These are phyloP conservation scores for Neuroterus valhalla DNA, from an alignment of 1,140 invertebrate species.

Conservation along the genomic window DNA sequence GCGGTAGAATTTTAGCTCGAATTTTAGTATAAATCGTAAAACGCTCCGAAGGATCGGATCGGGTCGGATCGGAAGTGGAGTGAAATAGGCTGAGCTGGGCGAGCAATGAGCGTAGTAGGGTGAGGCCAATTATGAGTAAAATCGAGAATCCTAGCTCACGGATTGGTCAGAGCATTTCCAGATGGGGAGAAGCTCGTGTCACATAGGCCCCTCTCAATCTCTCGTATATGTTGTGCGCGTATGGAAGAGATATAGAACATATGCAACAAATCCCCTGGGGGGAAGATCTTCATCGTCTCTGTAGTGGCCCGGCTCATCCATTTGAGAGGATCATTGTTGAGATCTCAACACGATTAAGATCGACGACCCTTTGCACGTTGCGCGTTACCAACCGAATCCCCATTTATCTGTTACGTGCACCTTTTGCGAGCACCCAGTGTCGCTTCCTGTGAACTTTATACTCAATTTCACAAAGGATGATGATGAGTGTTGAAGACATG, in stretches of 20 bases:
- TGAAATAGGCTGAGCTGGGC: not conserved
- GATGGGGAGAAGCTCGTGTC: slow-evolving; percentile 53
- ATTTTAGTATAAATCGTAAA: too few species aligned
- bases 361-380: slow-evolving; percentile 38
- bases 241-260: too few species aligned
- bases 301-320: slow-evolving; percentile 67
- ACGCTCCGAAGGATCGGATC: too few species aligned
- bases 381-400: slow-evolving; percentile 33
- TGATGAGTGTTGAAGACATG: not conserved
- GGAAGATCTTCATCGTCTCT: slow-evolving; percentile 58
- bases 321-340: slow-evolving; percentile 69
- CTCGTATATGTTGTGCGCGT: slow-evolving; percentile 25
- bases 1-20: too few species aligned
- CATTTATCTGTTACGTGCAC: slow-evolving; percentile 18
- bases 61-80: too few species aligned
- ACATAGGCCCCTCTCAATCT: slow-evolving; percentile 48
- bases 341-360: slow-evolving; percentile 66
- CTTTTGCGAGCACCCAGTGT: slow-evolving; percentile 18
- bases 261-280: slow-evolving; percentile 62
- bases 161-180: slow-evolving; percentile 48
- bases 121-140: not conserved
- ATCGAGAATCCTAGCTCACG: not conserved
- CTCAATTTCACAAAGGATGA: slow-evolving; percentile 21
- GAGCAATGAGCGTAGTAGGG: not conserved
- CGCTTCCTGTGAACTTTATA: slow-evolving; percentile 18